These are phyloP conservation scores for Hemaris fuciformis DNA, from an alignment of 2,888 invertebrate species.

Conservation along the genomic window DNA sequence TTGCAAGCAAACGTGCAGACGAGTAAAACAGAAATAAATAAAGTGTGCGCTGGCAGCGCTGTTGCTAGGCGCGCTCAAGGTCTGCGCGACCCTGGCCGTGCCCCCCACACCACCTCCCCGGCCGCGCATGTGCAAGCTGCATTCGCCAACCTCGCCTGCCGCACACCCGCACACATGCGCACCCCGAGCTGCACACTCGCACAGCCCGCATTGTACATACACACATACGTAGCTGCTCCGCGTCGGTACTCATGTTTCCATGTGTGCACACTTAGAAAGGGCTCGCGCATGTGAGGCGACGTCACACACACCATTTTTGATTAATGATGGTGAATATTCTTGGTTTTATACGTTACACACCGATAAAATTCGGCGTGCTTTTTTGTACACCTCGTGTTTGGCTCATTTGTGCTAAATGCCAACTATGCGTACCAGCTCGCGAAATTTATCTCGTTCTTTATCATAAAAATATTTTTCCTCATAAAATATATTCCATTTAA, in stretches of 20 bases:
- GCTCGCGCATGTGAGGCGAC: constrained; percentile 37
- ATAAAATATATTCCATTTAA: background rate
- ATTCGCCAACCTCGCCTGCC: constrained; percentile 23
- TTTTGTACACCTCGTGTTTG: constrained; percentile 28
- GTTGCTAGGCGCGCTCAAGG: constrained; percentile 79
- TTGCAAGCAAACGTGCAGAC: constrained; percentile 67
- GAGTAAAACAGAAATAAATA: constrained; percentile 74
- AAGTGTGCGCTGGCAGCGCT: constrained; percentile 55
- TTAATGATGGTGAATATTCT: constrained; percentile 21
- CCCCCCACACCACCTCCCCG: constrained; percentile 40
- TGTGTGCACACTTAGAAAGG: constrained; percentile 40
- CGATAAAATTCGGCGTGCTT: constrained; percentile 10
- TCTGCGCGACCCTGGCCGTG: constrained; percentile 68
- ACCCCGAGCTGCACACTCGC: background rate
- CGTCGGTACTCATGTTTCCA: background rate
- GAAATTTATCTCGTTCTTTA: constrained; percentile 53
- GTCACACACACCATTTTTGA: constrained; percentile 27
- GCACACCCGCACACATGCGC: constrained; percentile 19
- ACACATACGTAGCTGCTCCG: background rate
- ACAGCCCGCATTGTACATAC: no score
- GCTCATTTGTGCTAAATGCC: constrained; percentile 53
- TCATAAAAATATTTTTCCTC: constrained; percentile 26
- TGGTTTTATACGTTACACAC: constrained; percentile 27
- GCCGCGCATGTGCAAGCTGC: constrained; percentile 66
- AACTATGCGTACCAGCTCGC: constrained; percentile 54